These are phyloP conservation scores for Vireo altiloquus DNA, from an alignment of 2,113 vertebrate genomes.

Conservation along the genomic window DNA sequence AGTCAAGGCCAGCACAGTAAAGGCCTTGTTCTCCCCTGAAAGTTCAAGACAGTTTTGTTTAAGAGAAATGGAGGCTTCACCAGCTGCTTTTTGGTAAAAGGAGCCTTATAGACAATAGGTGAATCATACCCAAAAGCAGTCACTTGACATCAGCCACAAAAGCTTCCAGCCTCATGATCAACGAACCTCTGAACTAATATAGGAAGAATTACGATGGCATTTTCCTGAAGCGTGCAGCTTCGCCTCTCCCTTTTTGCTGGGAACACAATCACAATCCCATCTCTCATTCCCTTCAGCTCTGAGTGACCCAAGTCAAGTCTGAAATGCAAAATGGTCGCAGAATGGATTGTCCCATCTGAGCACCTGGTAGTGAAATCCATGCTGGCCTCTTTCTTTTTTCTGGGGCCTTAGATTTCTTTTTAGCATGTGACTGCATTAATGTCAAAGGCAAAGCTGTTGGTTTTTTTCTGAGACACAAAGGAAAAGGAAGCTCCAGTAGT, in stretches of 20 bases:
- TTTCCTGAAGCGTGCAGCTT: neutral
- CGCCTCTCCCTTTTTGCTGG: neutral
- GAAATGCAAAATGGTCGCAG: neutral
- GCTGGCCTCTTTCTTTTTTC: neutral
- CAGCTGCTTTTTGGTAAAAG: conserved; percentile 59
- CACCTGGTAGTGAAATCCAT: neutral
- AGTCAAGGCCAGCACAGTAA: conserved; percentile 26
- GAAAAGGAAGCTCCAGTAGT: neutral
- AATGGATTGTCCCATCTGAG: neutral
- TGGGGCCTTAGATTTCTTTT: neutral
- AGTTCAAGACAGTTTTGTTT: conserved; percentile 49
- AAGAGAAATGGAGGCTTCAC: conserved; percentile 19
- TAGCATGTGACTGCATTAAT: neutral
- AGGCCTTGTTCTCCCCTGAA: conserved; percentile 52
- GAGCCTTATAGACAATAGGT: conserved; percentile 41
- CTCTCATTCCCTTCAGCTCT: neutral
- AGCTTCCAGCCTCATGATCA: conserved; percentile 44
- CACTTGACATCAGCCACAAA: conserved; percentile 65
- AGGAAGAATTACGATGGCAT: conserved; percentile 8
- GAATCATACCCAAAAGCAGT: conserved; percentile 51
- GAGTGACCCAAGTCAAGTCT: neutral
- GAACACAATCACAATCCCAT: neutral
- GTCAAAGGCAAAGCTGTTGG: neutral
- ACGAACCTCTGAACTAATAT: conserved; percentile 10
- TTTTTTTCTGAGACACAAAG: neutral